Evolutionary conservation across 2,113 vertebrate genomes (phyloP), one percentile per base, ranked within the genome.

Genomic region (Eudyptes chrysolophus): DNA sequence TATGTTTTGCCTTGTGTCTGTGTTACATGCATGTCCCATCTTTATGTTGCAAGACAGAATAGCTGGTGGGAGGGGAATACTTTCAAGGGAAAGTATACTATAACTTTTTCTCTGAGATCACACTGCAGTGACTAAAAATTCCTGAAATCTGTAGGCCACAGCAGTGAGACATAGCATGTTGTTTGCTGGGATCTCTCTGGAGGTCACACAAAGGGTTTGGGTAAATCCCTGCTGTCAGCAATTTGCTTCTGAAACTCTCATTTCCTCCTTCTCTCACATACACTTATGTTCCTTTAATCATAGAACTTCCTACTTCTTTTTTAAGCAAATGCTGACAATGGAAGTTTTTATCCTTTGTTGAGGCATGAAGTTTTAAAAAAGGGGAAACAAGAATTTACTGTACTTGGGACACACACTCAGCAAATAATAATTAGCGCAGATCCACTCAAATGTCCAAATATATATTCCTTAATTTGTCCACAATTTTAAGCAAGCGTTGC

Each of bases 251-350:
- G 82, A 96, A 92, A 94, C 77, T 96, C 92, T 97, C 85, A 65
- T 95, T 97, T 98, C 96, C 95, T 94, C 74, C 79, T 95, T 84
- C 38, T 85, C 72, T 92, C 55, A 77, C 52, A 84, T 25, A 93
- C 40, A 46, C 13, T 95, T 54, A 65, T 62, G 90, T 94, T 97
- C 92, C 78, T 96, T 95, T 86, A 96, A 84, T 83, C 83, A 76
- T 0, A 65, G 36, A 87, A 95, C 95, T 96, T 97, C 96, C 96
- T 95, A 91, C 40, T 97, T 97, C 95, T 97, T 96, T 97, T 95
- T 96, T 65, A 96, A 95, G 69, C 32, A 97, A 94, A 95, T 78
- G 92, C 94, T 97, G 96, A 96, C 96, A 68, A 42, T 48, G 21
- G 44, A 83, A 84, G 49, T 89, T 97, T 80, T 90, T 82, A 84